A percentile compares a stretch with the other conserved stretches of the same genome.
These are phyloP conservation scores for Calyptomena viridis DNA, from an alignment of 2,113 vertebrate genomes.

Conservation along the genomic window DNA sequence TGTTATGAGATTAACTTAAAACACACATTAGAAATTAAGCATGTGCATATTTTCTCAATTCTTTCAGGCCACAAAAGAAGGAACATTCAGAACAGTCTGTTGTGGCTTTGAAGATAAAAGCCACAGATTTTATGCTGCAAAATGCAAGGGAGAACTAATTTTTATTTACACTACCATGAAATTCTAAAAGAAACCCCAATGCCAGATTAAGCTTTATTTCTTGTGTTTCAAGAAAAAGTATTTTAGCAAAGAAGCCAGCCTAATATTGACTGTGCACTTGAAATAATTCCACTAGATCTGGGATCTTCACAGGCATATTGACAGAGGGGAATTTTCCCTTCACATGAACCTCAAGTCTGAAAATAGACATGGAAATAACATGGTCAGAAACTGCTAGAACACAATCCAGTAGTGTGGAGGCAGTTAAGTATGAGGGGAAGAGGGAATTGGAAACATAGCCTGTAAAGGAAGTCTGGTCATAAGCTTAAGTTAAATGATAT, in stretches of 20 bases:
- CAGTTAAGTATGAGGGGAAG: background rate
- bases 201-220: background rate
- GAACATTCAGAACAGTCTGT: background rate
- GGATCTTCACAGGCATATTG: background rate
- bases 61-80: background rate
- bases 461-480: background rate
- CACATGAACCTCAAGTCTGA: background rate
- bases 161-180: background rate
- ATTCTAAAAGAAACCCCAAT: background rate
- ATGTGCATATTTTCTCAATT: background rate
- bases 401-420: background rate
- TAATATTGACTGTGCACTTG: background rate
- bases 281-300: background rate
- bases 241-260: background rate
- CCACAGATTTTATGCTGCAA: background rate
- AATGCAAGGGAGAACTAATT: background rate
- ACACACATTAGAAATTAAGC: slow-evolving; percentile 4
- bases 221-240: background rate
- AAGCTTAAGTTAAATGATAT: background rate
- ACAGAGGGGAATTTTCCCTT: background rate
- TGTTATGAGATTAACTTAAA: background rate
- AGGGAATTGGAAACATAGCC: background rate
- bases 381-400: background rate
- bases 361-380: background rate
- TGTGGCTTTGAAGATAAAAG: slow-evolving; percentile 7